Conservation (phyloP, 2,888 invertebrate species). For the Dorcus hopei region DNA sequence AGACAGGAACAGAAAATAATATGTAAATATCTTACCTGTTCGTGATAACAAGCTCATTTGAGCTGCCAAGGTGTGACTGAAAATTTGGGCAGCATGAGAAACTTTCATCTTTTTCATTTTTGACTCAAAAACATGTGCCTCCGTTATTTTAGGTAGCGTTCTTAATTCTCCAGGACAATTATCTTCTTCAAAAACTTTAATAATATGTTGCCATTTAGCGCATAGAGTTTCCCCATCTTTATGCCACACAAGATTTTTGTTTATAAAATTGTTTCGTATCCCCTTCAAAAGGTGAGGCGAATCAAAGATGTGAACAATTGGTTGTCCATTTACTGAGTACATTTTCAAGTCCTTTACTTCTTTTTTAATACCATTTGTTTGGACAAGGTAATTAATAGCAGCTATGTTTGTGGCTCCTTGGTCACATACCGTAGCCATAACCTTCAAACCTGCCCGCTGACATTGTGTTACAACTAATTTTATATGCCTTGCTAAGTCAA, state of each 20-base stretch:
- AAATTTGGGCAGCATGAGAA: not conserved
- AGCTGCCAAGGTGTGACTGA: not conserved
- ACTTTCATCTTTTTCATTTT: slow-evolving; percentile 2
- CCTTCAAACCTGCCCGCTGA: not conserved
- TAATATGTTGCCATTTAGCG: not conserved
- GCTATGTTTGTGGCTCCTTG: slow-evolving; percentile 3
- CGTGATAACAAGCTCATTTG: not conserved
- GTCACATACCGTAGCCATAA: slow-evolving; percentile 3
- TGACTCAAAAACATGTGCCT: not conserved
- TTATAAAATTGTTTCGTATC: not conserved
- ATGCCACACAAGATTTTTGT: not conserved
- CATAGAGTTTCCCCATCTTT: not conserved
- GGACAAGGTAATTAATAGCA: not conserved
- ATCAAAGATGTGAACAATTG: not conserved
- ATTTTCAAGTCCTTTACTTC: not conserved
- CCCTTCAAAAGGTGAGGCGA: not conserved
- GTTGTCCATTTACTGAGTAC: not conserved
- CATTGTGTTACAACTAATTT: not conserved
- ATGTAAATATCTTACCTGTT: not conserved
- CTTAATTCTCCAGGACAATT: not conserved
- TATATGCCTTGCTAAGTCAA: not conserved
- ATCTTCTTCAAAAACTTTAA: not conserved
- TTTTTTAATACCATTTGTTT: too few species aligned
- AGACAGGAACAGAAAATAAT: too few species aligned
- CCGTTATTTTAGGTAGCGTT: not conserved